Conservation (phyloP, 2,113 vertebrate species). For the Holacanthus passer region DNA sequence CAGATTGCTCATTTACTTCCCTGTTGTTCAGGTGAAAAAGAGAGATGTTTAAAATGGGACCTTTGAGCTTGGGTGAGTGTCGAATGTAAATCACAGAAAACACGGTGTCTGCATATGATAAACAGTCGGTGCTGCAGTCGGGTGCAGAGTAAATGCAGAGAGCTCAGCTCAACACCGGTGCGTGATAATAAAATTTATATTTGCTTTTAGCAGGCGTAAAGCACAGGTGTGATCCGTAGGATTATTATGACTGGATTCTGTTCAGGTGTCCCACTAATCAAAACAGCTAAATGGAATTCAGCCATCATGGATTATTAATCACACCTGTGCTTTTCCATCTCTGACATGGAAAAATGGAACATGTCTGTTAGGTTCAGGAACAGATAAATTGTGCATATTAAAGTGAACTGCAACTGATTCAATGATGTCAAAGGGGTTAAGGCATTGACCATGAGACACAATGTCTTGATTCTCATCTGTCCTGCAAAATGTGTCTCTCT, state of each 20-base stretch:
- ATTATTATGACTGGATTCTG: neutral
- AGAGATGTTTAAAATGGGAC: conserved; percentile 43
- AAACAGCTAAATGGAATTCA: neutral
- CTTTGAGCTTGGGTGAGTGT: conserved; percentile 40
- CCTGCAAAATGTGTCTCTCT: too few relatives aligned
- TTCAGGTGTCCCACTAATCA: neutral
- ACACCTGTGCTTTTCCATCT: neutral
- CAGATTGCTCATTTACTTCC: conserved; percentile 50
- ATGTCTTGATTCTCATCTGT: too few relatives aligned
- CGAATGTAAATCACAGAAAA: conserved; percentile 46
- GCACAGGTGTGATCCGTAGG: neutral
- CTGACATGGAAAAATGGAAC: neutral
- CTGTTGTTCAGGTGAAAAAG: conserved; percentile 50
- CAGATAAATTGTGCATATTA: too few relatives aligned
- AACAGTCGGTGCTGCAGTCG: conserved; percentile 16
- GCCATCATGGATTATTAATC: neutral
- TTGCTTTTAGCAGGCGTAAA: conserved; percentile 12
- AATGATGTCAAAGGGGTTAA: too few relatives aligned
- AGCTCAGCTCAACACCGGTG: neutral
- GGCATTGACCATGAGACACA: too few relatives aligned
- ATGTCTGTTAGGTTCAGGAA: neutral
- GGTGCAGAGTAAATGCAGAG: neutral
- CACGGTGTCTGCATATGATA: conserved; percentile 8
- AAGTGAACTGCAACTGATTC: too few relatives aligned
- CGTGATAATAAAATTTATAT: neutral